Percentiles rank a stretch among this genome's conserved stretches.
Evolutionary conservation across 2,888 invertebrate species (phyloP).

Genomic region (Hirudinaria manillensis): DNA sequence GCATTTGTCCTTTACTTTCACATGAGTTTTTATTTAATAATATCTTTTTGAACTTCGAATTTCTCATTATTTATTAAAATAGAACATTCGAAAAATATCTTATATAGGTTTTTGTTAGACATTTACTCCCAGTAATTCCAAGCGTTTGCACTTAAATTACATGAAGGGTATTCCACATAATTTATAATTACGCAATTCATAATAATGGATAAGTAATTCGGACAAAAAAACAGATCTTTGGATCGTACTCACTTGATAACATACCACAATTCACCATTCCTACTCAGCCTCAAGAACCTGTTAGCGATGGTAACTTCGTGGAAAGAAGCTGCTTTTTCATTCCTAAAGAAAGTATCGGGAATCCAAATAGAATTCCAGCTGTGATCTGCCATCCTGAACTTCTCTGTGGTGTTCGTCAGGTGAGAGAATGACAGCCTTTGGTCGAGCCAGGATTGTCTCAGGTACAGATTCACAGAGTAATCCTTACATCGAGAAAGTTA

Average conservation of each 20-base stretch:
- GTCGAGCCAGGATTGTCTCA: slow-evolving; percentile 87
- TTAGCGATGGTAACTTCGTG: slow-evolving; percentile 29
- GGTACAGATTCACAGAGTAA: slow-evolving; percentile 61
- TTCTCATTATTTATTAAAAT: no score
- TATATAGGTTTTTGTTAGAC: no score
- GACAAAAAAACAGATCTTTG: background rate
- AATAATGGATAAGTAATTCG: background rate
- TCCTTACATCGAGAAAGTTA: slow-evolving; percentile 2
- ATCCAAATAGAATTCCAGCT: slow-evolving; percentile 23
- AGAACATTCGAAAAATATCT: no score
- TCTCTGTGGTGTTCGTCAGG: slow-evolving; percentile 28
- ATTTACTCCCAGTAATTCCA: no score
- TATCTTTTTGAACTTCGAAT: no score
- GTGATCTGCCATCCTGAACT: slow-evolving; percentile 22
- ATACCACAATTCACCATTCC: slow-evolving; percentile 36
- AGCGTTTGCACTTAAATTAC: background rate
- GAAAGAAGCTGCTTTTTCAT: slow-evolving; percentile 24
- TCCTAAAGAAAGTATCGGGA: slow-evolving; percentile 23
- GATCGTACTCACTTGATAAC: slow-evolving; percentile 36
- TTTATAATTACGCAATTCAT: background rate
- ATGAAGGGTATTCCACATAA: background rate
- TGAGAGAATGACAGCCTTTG: slow-evolving; percentile 61
- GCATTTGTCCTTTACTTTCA: no score
- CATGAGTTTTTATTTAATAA: no score
- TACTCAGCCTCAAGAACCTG: slow-evolving; percentile 35